Evolutionary conservation across 2,888 invertebrate species (phyloP).

Genomic region (Cryptus armator): DNA sequence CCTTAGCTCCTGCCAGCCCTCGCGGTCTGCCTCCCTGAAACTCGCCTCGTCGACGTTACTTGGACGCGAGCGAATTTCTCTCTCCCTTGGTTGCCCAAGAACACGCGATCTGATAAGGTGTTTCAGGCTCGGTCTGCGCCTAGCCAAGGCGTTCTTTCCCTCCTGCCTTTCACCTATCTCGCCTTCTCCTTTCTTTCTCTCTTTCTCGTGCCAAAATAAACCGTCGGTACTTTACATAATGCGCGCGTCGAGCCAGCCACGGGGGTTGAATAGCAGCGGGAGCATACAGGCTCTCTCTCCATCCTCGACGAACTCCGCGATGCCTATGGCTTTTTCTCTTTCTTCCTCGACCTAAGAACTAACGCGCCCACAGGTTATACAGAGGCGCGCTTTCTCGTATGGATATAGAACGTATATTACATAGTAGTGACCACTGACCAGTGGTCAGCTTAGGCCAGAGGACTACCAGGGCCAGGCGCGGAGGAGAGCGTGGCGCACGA

Average conservation of each 20-base stretch:
- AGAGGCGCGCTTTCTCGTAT: slow-evolving; percentile 48
- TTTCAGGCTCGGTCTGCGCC: slow-evolving; percentile 71
- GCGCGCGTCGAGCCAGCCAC: slow-evolving; percentile 75
- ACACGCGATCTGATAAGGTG: slow-evolving; percentile 83
- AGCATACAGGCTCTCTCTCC: slow-evolving; percentile 29
- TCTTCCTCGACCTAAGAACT: slow-evolving; percentile 30
- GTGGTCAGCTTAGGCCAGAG: slow-evolving; percentile 47
- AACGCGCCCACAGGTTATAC: slow-evolving; percentile 51
- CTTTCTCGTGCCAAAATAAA: slow-evolving; percentile 80
- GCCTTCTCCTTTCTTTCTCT: slow-evolving; percentile 25
- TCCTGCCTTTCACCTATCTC: slow-evolving; percentile 32
- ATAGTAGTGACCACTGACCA: slow-evolving; percentile 1
- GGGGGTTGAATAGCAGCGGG: slow-evolving; percentile 48
- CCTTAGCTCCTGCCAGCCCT: background rate
- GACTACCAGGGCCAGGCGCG: slow-evolving; percentile 32
- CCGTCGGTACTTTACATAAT: slow-evolving; percentile 83
- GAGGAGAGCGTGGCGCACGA: slow-evolving; percentile 73
- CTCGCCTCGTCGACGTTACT: slow-evolving; percentile 30
- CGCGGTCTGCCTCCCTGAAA: slow-evolving; percentile 20
- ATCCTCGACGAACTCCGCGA: slow-evolving; percentile 47
- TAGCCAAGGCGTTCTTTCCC: slow-evolving; percentile 61
- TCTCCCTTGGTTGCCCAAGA: slow-evolving; percentile 77
- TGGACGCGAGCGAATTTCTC: slow-evolving; percentile 19
- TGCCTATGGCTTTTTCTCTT: slow-evolving; percentile 29
- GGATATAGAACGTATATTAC: slow-evolving; percentile 10